A percentile compares a stretch with the other conserved stretches of the same genome.
phyloP scores from a whole-genome alignment of 2,797 vertebrate species.

The Cyprinella venusta region DNA sequence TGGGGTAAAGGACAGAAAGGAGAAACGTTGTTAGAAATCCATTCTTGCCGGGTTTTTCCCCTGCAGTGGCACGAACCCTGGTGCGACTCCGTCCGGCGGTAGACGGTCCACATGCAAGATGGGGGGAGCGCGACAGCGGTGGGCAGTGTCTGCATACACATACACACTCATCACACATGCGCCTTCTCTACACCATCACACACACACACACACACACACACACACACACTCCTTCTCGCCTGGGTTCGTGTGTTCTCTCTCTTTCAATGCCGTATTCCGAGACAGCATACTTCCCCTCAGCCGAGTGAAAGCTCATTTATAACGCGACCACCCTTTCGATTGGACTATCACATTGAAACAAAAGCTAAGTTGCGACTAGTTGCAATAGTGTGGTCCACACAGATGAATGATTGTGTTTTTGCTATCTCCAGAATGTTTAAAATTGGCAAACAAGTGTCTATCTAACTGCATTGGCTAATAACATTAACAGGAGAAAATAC shows the following conservation, averaged over 20 bases:
- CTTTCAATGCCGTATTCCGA: background rate
- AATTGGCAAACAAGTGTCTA: background rate
- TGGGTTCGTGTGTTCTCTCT: background rate
- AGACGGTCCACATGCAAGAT: conserved; percentile 85
- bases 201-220: background rate
- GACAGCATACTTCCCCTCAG: background rate
- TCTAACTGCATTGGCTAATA: background rate
- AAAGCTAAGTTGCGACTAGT: conserved; percentile 10
- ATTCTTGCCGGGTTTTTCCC: conserved; percentile 76
- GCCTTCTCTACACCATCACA: conserved; percentile 62
- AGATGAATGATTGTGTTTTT: background rate
- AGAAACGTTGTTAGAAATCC: conserved; percentile 78
- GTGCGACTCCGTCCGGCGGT: conserved; percentile 84
- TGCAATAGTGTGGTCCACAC: background rate
- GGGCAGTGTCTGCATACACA: conserved; percentile 53
- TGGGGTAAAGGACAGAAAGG: conserved; percentile 64
- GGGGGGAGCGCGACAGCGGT: conserved; percentile 50
- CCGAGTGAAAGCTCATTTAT: background rate
- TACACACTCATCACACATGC: conserved; percentile 62
- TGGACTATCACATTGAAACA: conserved; percentile 17
- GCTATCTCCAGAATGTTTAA: background rate
- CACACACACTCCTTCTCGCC: background rate
- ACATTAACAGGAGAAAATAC: background rate
- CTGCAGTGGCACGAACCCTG: conserved; percentile 88
- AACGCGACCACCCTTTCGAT: background rate